A percentile compares a stretch with the other conserved stretches of the same genome.
Evolutionary conservation across 2,888 invertebrate species (phyloP).

Genomic region (Teleogryllus oceanicus): DNA sequence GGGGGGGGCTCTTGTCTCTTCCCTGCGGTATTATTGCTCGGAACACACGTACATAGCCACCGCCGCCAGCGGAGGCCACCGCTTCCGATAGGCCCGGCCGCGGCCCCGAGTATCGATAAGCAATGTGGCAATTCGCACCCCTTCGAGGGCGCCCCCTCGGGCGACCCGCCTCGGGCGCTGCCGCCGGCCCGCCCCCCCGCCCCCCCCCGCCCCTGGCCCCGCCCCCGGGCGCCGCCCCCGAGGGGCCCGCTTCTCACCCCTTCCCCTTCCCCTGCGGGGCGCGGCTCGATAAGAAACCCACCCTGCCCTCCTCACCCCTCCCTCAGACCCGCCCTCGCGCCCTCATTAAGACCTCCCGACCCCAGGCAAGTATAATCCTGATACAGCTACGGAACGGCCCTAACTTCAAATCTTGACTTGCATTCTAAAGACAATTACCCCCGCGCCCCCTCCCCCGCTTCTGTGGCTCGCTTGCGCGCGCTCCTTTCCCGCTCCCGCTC

Average conservation of each 20-base stretch:
- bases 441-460: background rate
- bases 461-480: background rate
- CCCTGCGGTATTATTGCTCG: background rate
- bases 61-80: background rate
- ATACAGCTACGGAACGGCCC: background rate
- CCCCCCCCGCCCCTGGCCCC: no score
- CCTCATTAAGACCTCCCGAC: background rate
- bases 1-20: background rate
- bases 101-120: conserved; percentile 1
- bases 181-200: no score
- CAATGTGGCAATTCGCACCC: conserved; percentile 18
- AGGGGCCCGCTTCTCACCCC: background rate
- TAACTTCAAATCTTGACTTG: conserved; percentile 10
- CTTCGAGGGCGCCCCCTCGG: background rate
- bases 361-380: background rate
- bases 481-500: background rate
- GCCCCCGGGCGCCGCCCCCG: no score
- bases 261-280: background rate
- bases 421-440: conserved; percentile 18
- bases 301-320: background rate
- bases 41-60: background rate
- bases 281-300: background rate
- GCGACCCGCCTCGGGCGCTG: no score
- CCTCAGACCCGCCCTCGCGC: background rate
- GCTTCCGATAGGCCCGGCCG: background rate